Percentiles rank a stretch among this genome's conserved stretches.
Evolutionary conservation across 2,888 invertebrate species (phyloP).

Genomic region (Nephrotoma flavescens): DNA sequence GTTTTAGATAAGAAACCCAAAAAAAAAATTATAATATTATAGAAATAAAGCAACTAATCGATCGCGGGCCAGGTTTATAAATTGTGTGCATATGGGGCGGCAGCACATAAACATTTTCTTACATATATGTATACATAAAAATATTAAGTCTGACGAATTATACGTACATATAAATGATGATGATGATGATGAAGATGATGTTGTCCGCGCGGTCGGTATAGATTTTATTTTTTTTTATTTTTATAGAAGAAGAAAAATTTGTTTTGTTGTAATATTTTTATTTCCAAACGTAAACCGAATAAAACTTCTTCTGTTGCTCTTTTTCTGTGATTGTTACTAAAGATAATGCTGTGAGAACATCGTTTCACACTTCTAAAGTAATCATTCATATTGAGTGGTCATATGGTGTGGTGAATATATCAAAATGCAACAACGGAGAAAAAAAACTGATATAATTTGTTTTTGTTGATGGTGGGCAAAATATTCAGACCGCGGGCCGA

Average conservation of each 20-base stretch:
- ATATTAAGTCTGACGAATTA: neutral
- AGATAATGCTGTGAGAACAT: conserved; percentile 4
- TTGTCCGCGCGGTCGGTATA: neutral
- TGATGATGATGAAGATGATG: neutral
- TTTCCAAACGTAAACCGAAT: neutral
- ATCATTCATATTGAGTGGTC: conserved; percentile 2
- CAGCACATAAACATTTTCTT: neutral
- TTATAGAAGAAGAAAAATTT: neutral
- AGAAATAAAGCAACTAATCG: neutral
- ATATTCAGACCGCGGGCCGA: neutral
- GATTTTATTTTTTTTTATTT: neutral
- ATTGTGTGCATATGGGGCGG: neutral
- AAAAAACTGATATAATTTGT: neutral
- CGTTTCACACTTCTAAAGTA: conserved; percentile 3
- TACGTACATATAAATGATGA: neutral
- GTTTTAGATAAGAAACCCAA: neutral
- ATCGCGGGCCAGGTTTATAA: neutral
- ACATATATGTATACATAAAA: neutral
- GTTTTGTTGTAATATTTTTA: neutral
- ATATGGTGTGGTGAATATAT: neutral
- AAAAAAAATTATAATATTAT: neutral
- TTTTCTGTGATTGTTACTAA: neutral
- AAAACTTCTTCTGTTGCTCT: neutral
- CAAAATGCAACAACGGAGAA: neutral
- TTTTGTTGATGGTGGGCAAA: neutral